Conservation (phyloP, 2,888 invertebrate genomes). For the Mesoligia furuncula region DNA sequence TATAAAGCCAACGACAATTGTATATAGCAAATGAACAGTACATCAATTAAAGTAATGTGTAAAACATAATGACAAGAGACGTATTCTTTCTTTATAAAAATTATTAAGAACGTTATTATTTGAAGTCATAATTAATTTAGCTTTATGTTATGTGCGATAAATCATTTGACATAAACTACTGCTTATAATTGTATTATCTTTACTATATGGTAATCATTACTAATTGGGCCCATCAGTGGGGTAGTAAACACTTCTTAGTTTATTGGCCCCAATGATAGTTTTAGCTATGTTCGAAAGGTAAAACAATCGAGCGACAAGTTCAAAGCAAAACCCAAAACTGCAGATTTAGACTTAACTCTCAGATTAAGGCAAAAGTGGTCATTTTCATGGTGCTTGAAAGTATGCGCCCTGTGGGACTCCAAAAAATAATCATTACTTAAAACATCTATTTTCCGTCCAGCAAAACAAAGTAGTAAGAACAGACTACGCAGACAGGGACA, state of each 20-base stretch:
- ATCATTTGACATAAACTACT: conserved; percentile 5
- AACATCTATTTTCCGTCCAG: neutral
- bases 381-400: neutral
- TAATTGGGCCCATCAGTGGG: neutral
- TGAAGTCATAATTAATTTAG: conserved; percentile 4
- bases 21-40: neutral
- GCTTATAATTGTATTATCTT: conserved; percentile 11
- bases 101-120: neutral
- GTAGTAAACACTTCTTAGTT: neutral
- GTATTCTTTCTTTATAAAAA: neutral
- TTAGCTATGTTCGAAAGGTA: neutral
- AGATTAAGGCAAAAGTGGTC: neutral
- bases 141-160: neutral
- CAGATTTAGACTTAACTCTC: neutral
- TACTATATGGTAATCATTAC: conserved; percentile 2
- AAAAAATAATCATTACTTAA: neutral
- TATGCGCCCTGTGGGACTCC: neutral
- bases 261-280: neutral
- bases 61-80: neutral
- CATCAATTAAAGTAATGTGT: neutral
- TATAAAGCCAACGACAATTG: neutral
- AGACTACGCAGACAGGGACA: neutral
- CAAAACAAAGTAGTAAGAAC: neutral
- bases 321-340: neutral
- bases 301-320: neutral